Conservation (phyloP, 2,797 vertebrate genomes). For the Paratrypauchen microcephalus region DNA sequence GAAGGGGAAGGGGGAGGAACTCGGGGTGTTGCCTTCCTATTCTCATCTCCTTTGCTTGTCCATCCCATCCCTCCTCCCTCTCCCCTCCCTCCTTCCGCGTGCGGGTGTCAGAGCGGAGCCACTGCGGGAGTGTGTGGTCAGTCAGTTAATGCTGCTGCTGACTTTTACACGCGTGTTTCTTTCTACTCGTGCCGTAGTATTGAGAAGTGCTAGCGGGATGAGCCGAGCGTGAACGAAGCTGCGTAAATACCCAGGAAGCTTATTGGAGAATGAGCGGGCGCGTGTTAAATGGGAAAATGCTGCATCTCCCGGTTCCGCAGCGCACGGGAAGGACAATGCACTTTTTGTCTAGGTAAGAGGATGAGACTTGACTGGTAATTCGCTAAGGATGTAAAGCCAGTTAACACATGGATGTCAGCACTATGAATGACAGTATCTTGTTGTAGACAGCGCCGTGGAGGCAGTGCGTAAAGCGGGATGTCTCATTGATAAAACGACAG, state of each 20-base stretch:
- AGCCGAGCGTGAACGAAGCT: conserved; percentile 69
- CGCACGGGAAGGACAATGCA: conserved; percentile 79
- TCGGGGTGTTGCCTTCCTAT: conserved; percentile 77
- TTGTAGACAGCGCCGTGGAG: conserved; percentile 7
- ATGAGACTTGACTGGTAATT: conserved; percentile 29
- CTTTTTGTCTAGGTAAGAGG: conserved; percentile 79
- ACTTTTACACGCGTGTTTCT: conserved; percentile 55
- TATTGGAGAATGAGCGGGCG: conserved; percentile 75
- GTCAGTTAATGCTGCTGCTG: conserved; percentile 59
- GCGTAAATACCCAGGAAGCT: conserved; percentile 47
- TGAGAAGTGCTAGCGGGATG: conserved; percentile 32
- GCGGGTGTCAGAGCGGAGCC: conserved; percentile 48
- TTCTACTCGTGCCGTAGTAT: not conserved
- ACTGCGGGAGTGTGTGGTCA: conserved; percentile 67
- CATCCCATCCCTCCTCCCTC: conserved; percentile 48
- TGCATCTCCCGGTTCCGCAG: conserved; percentile 76
- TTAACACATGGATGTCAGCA: conserved; percentile 33
- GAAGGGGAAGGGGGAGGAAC: conserved; percentile 68
- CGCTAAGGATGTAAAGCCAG: conserved; percentile 16
- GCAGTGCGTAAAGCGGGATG: conserved; percentile 64
- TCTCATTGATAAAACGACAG: conserved; percentile 68
- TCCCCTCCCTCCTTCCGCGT: conserved; percentile 22
- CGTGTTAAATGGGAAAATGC: conserved; percentile 79
- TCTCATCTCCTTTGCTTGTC: conserved; percentile 52
- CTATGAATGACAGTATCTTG: not conserved